Evolutionary conservation across 2,797 vertebrate genomes (phyloP), one percentile per base, ranked within the genome.

Genomic region (Ctenopoma kingsleyae): DNA sequence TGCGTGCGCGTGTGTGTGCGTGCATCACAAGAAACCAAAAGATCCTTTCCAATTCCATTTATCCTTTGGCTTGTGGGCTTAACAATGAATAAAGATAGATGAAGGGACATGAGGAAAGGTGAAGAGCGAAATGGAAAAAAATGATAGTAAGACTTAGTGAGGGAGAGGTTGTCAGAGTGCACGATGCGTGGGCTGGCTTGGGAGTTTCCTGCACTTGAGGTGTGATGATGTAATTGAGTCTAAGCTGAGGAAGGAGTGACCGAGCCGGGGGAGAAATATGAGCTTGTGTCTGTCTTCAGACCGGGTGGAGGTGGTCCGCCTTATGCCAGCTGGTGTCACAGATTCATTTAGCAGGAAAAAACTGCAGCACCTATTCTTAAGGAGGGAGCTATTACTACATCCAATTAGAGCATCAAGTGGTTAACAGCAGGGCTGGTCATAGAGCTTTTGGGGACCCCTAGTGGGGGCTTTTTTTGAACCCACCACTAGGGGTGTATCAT

Each of bases 161-260:
- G 30, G 13, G n/a, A 38, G 15, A 43, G 57, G 48, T 30, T 57
- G 55, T 41, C 38, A 4, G 60, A 49, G 64, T 5, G 61, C 15
- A 43, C 70, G 38, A 56, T 0, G 51, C 2, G 66, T 78, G 74
- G 74, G 76, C 53, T 11, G 23, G 13, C 43, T 38, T 6, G 0
- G 72, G 80, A 82, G 67, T 66, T 82, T 80, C 80, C 79, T 77
- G 65, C 65, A 49, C 69, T 61, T 20, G 78, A 85, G 81, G 55
- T 78, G 56, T 54, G 62, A 76, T 67, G 67, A 67, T 81, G 71
- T 57, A 57, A 78, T n/a, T 25, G 61, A 72, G 67, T n/a, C 20
- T 8, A 50, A 66, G 56, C 32, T 17, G 8, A 23, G 13, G 22
- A 41, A 25, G 30, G 35, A 53, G 10, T 19, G 36, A n/a, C 22